Conservation (phyloP, 2,113 vertebrate species). For the Neoarius graeffei region DNA sequence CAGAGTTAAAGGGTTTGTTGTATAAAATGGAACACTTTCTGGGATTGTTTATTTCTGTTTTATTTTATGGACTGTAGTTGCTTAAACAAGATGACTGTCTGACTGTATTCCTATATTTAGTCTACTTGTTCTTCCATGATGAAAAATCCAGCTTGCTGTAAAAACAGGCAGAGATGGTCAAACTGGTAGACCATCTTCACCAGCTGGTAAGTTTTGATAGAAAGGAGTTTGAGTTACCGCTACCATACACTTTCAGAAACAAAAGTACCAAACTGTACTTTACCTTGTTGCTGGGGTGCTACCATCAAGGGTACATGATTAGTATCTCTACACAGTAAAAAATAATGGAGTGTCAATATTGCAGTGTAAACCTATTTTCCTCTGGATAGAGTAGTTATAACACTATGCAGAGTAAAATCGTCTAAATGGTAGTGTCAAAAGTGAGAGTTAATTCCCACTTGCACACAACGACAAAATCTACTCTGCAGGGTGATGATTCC, state of each 20-base stretch:
- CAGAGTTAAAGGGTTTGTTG: background rate
- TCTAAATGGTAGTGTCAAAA: too few species aligned
- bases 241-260: background rate
- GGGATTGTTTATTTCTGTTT: background rate
- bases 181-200: background rate
- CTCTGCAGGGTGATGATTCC: too few species aligned
- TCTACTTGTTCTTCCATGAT: background rate
- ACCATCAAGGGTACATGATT: background rate
- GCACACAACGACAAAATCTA: too few species aligned
- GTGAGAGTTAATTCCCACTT: too few species aligned
- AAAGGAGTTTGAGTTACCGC: background rate
- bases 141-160: background rate
- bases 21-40: background rate
- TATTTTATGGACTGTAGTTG: background rate
- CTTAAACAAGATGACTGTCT: background rate
- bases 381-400: too few species aligned
- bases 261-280: background rate
- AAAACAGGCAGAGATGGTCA: background rate
- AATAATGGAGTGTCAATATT: too few species aligned
- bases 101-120: too few species aligned
- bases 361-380: too few species aligned
- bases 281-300: background rate
- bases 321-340: too few species aligned
- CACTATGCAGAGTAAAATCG: too few species aligned
- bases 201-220: background rate